Percentiles rank a stretch among this genome's conserved stretches.
Conservation (phyloP, 23 tunicate genomes). For the Diplosoma virens region DNA sequence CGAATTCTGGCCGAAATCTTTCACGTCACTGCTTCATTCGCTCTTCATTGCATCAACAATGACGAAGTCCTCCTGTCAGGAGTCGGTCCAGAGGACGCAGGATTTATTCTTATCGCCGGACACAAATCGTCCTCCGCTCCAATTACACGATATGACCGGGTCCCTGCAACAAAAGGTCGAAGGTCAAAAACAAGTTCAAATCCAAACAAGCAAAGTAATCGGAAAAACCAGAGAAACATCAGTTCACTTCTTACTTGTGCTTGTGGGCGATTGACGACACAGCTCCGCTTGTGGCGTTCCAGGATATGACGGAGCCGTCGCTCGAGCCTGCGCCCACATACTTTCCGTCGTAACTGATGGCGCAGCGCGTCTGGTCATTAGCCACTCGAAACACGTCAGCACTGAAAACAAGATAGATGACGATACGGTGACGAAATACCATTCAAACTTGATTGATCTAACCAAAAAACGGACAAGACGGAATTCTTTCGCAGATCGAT, state of each 20-base stretch:
- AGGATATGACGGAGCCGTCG: constrained; percentile 72
- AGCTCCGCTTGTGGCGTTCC: constrained; percentile 61
- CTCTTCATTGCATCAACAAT: too few species aligned
- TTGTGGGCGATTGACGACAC: constrained; percentile 23
- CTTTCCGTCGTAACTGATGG: constrained; percentile 52
- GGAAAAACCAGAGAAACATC: too few species aligned
- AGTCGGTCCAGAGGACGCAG: constrained; percentile 71
- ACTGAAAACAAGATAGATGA: constrained; percentile 12
- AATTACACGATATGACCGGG: constrained; percentile 69
- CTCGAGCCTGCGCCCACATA: constrained; percentile 74
- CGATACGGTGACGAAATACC: neutral
- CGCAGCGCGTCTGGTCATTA: constrained; percentile 65
- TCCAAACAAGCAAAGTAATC: neutral
- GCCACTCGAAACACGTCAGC: constrained; percentile 64
- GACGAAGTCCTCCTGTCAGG: constrained; percentile 47
- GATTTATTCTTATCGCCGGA: constrained; percentile 65
- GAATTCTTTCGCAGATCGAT: constrained; percentile 63
- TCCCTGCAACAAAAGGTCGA: constrained; percentile 38
- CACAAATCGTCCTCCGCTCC: constrained; percentile 78
- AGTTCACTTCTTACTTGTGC: constrained; percentile 32
- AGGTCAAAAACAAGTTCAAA: neutral
- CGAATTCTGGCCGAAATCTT: too few species aligned
- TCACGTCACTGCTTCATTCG: too few species aligned
- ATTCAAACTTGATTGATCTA: neutral
- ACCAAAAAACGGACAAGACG: constrained; percentile 50